Percentiles rank a stretch among this genome's conserved stretches.
These are phyloP conservation scores for Channallabes apus DNA, from an alignment of 2,797 vertebrate genomes.

Conservation along the genomic window DNA sequence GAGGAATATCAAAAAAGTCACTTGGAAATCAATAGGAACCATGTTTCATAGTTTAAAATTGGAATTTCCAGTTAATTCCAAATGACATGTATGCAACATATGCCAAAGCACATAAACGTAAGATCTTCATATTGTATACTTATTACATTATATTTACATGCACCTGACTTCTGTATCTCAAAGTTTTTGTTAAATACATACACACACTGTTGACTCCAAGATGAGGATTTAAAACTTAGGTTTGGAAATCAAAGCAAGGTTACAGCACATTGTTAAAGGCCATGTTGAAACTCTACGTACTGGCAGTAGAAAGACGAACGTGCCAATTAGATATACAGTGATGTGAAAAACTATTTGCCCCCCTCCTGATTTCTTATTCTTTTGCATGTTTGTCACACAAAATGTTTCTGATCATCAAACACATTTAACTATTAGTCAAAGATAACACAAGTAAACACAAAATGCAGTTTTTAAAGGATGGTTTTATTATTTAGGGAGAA, in stretches of 20 bases:
- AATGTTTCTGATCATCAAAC: too few relatives aligned
- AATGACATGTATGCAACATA: background rate
- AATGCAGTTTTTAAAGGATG: too few relatives aligned
- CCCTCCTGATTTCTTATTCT: too few relatives aligned
- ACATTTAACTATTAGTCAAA: too few relatives aligned
- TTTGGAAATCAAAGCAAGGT: background rate
- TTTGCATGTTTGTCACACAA: too few relatives aligned
- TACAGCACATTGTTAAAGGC: background rate
- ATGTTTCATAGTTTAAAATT: too few relatives aligned
- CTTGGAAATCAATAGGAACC: background rate
- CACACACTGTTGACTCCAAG: background rate
- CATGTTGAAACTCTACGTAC: background rate
- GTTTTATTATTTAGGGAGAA: too few relatives aligned
- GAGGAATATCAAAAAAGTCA: background rate
- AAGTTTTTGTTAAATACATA: background rate
- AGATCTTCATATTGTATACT: background rate
- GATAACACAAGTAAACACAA: too few relatives aligned
- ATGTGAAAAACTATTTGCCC: too few relatives aligned
- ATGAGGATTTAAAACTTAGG: background rate
- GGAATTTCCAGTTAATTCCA: background rate
- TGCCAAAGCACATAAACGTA: background rate
- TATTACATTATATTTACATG: background rate
- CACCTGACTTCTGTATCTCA: background rate
- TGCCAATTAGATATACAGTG: too few relatives aligned
- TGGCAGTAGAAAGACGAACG: background rate